Evolutionary conservation across 2,113 vertebrate species (phyloP), one percentile per base, ranked within the genome.

Genomic region (Meles meles): DNA sequence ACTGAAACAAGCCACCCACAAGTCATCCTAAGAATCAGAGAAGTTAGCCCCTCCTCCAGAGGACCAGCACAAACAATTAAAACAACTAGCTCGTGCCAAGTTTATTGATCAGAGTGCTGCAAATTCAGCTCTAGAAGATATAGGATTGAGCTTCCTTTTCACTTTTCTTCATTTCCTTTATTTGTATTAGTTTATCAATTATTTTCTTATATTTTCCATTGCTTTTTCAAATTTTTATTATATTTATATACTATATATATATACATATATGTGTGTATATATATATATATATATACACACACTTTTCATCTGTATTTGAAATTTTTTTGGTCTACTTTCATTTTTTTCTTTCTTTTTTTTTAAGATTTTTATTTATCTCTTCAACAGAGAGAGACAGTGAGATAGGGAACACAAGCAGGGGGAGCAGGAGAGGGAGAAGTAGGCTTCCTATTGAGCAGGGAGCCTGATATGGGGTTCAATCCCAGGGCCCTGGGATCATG

Each of bases 181-280:
- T 27, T 61, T 61, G 27, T 61, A 27, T 61, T 61, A 61, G 31
- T 65, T 67, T 67, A 18, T n/a, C 65, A 67, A n/a, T n/a, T 67
- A 67, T 34, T 67, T 67, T 67, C 65, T 18, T 67, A 13, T n/a
- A 67, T 67, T 67, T 67, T 7, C 31, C 15, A 34, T 67, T 67
- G 15, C 31, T 67, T n/a, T n/a, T 67, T 18, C 15, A 34, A 34
- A 34, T 34, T 15, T 27, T 61, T 9, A 31, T 65, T 65, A 18
- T 49, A 49, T 13, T 49, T 49, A 49, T 49, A 49, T 49, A 49
- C 11, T 49, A 21, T 20, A 57, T 2, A 21, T 7, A 57, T 6
- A 57, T 13, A 2, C 10, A 9, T 47, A 9, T 47, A 2, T 47
- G 2, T 47, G 1, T 6, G 8, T 13, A 29, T 15, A 17, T 5